Percentiles rank a stretch among this genome's conserved stretches.
Conservation (phyloP, 2,797 vertebrate genomes). For the Sebastes miniatus region DNA sequence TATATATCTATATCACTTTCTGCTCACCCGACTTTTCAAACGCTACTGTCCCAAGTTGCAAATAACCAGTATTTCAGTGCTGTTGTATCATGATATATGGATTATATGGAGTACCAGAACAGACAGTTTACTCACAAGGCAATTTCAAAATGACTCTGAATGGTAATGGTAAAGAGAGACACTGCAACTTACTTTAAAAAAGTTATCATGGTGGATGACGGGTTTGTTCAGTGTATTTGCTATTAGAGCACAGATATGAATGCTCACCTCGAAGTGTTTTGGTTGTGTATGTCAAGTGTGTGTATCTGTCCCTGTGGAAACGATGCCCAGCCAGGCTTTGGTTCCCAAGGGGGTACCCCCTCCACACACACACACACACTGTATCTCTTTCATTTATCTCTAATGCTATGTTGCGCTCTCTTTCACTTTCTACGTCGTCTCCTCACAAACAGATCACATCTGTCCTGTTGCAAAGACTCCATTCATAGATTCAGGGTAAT, state of each 20-base stretch:
- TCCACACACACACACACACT: background rate
- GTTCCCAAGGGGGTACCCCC: background rate
- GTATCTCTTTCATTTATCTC: background rate
- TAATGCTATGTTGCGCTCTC: background rate
- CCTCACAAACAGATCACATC: constrained; percentile 20
- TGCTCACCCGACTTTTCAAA: background rate
- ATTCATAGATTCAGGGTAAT: constrained; percentile 37
- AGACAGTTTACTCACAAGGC: background rate
- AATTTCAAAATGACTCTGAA: background rate
- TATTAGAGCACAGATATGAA: background rate
- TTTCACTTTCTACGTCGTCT: background rate
- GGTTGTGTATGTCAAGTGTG: background rate
- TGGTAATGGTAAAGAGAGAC: background rate
- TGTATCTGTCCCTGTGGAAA: background rate
- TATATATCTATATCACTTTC: background rate
- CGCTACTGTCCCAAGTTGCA: background rate
- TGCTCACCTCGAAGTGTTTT: background rate
- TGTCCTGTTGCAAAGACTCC: constrained; percentile 34
- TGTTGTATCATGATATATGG: background rate
- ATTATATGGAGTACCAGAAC: background rate
- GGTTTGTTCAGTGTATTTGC: background rate
- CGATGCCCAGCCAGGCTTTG: background rate
- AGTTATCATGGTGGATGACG: background rate
- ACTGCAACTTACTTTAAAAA: background rate
- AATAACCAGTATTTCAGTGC: background rate